Percentiles rank a stretch among this genome's conserved stretches.
These are phyloP conservation scores for Hypercompe scribonia DNA, from an alignment of 2,888 invertebrate genomes.

Conservation along the genomic window DNA sequence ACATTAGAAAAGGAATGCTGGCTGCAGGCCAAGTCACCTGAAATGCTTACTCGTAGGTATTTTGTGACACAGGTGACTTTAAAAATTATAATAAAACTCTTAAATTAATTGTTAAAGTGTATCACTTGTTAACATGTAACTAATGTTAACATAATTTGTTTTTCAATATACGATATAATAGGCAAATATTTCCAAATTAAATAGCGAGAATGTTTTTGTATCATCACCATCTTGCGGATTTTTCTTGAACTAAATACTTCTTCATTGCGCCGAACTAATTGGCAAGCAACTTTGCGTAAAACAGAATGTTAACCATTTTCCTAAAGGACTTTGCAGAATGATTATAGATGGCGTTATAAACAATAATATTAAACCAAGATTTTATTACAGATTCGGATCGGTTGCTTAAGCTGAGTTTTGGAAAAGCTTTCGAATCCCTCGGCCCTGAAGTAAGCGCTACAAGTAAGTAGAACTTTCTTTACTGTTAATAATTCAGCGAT, in stretches of 20 bases:
- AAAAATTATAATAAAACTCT: not conserved
- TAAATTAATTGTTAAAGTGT: not conserved
- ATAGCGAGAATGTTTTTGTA: not conserved
- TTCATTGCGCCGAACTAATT: not conserved
- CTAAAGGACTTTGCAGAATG: not conserved
- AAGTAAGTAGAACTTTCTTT: slow-evolving; percentile 86
- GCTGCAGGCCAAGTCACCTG: slow-evolving; percentile 64
- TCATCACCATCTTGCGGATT: slow-evolving; percentile 50
- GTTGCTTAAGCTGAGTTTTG: slow-evolving; percentile 82
- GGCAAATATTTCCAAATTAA: not conserved
- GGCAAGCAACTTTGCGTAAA: not conserved
- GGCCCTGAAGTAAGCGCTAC: slow-evolving; percentile 92
- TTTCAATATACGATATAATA: not conserved
- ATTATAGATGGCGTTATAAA: slow-evolving; percentile 58
- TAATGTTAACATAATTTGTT: not conserved
- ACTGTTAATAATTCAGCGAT: slow-evolving; percentile 43
- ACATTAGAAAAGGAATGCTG: slow-evolving; percentile 73
- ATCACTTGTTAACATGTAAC: not conserved
- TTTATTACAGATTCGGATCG: slow-evolving; percentile 82
- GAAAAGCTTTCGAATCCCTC: slow-evolving; percentile 86
- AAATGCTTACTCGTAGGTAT: slow-evolving; percentile 36
- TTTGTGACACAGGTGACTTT: not conserved
- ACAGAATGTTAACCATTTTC: not conserved
- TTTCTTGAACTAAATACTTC: not conserved
- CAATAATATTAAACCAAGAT: slow-evolving; percentile 7